Percentiles rank a stretch among this genome's conserved stretches.
phyloP scores from a whole-genome alignment of 2,113 vertebrate genomes.

The Daubentonia madagascariensis region DNA sequence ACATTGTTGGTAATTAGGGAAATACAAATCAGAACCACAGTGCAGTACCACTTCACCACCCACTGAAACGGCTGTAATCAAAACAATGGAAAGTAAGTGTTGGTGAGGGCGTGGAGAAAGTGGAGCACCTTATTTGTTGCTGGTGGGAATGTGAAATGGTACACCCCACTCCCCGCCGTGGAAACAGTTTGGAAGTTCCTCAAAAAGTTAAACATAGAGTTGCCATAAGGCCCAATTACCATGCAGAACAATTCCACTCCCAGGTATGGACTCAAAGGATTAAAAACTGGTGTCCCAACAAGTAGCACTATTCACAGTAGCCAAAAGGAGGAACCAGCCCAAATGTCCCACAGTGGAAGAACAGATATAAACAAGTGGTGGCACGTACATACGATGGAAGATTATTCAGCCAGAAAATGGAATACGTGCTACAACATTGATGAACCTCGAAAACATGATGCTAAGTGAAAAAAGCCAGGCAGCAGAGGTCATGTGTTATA shows the following conservation, averaged over 20 bases:
- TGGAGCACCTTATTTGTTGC: neutral
- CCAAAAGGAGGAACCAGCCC: neutral
- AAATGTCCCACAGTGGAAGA: neutral
- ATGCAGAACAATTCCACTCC: no score
- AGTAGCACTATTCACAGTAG: neutral
- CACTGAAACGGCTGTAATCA: neutral
- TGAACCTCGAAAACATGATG: neutral
- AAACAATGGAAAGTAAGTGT: neutral
- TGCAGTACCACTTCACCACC: neutral
- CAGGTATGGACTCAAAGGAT: no score
- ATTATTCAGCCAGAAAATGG: neutral
- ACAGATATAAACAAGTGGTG: neutral
- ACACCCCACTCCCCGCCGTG: no score
- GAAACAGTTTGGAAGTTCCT: no score
- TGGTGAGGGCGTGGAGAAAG: neutral
- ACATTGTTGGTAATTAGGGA: neutral
- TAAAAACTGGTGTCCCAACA: neutral
- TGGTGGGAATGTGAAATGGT: no score
- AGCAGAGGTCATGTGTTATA: neutral
- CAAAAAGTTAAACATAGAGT: no score
- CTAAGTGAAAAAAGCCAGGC: neutral
- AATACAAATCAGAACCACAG: neutral
- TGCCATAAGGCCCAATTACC: no score
- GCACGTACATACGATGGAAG: neutral
- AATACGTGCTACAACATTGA: neutral